Evolutionary conservation across 1,140 invertebrate genomes (phyloP), one percentile per base, ranked within the genome.

Genomic region (Plectus sambesii): DNA sequence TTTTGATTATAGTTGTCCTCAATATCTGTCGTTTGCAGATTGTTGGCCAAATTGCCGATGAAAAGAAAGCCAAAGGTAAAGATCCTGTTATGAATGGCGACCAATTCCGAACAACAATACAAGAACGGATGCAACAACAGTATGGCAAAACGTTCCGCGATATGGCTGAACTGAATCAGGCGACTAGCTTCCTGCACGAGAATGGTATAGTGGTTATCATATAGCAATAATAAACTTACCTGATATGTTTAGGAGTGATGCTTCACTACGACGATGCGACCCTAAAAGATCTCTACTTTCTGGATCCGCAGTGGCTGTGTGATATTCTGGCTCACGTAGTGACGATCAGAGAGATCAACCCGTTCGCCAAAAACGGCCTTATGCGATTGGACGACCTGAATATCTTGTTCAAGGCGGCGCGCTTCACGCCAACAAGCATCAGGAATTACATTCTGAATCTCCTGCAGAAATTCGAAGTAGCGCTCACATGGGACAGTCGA

Each of bases 241-340:
- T 49, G 30, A 47, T 47, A 58, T 57, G 59, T 69, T 47, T 67
- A 82, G 82, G 85, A 40, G 83, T 98, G 20, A 74, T 98, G n/a
- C 75, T 97, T 0, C 89, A 97, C 72, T 98, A 96, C 68, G 90
- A 97, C 63, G 93, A 98, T 72, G 84, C 86, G 1, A 87, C 87
- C 0, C 73, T 98, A 0, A 85, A 87, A 64, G 89, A 97, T 74
- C 75, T 93, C 22, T 87, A 87, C 66, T 94, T 94, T 69, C 72
- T 98, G 12, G 86, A 96, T 72, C 90, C 92, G 0, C 92, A 97
- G 66, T 99, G 92, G 92, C 76, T 98, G 3, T 97, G 89, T 73
- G 90, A 97, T 70, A 87, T 96, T 79, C 70, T 98, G 9, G 88
- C 89, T 0, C 85, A 89, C 71, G 87, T 96, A 0, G 85, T 97